phyloP scores from a whole-genome alignment of 2,888 invertebrate genomes.

The Hyalella azteca region DNA sequence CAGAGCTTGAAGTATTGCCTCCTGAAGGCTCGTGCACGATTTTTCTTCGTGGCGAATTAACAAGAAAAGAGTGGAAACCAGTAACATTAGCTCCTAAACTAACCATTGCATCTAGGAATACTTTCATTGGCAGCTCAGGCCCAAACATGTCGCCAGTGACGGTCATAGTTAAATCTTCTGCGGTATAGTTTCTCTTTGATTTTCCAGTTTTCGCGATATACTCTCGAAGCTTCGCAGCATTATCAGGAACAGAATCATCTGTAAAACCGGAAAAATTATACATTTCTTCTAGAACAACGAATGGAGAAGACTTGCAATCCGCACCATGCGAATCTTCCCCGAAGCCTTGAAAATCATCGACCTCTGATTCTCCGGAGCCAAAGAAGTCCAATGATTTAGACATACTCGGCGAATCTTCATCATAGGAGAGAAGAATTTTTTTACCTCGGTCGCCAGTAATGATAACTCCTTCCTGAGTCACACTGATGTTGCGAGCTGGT shows the following conservation, averaged over 20 bases:
- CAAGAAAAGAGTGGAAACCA: conserved; percentile 10
- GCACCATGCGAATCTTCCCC: background rate
- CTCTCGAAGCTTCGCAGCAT: background rate
- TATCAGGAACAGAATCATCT: background rate
- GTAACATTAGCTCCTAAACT: background rate
- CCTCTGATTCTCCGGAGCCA: conserved; percentile 1
- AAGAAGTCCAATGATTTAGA: background rate
- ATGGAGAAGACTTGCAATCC: background rate
- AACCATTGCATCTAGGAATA: conserved; percentile 16
- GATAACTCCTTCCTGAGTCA: conserved; percentile 15
- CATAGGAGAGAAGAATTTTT: conserved; percentile 13
- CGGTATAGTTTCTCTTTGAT: background rate
- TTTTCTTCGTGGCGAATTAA: background rate
- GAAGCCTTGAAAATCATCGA: conserved; percentile 9
- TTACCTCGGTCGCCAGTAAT: background rate
- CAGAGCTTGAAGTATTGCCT: background rate
- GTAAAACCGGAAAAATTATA: conserved; percentile 15
- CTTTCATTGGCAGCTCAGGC: conserved; percentile 13
- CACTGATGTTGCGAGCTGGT: background rate
- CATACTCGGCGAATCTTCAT: background rate
- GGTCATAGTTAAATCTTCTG: background rate
- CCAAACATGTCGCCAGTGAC: conserved; percentile 29
- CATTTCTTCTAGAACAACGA: conserved; percentile 14
- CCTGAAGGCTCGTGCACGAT: background rate
- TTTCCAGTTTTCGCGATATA: background rate